phyloP scores from a whole-genome alignment of 2,888 invertebrate genomes.

The Hemistola chrysoprasaria region DNA sequence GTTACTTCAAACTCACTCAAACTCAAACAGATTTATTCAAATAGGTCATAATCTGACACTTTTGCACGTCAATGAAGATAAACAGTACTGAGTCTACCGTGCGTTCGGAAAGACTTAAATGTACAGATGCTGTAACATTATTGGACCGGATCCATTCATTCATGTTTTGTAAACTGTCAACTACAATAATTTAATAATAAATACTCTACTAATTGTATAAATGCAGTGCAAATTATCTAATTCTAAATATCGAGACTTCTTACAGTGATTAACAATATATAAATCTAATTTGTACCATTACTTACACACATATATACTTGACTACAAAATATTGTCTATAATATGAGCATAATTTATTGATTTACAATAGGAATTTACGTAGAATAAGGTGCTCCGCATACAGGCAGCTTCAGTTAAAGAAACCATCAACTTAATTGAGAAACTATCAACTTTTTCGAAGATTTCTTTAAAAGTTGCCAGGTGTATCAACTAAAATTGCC shows the following conservation, averaged over 20 bases:
- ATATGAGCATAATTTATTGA: conserved; percentile 50
- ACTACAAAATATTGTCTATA: conserved; percentile 65
- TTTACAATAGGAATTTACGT: conserved; percentile 24
- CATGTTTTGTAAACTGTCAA: conserved; percentile 14
- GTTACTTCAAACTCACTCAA: too few species aligned
- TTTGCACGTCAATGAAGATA: too few species aligned
- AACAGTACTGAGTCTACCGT: too few species aligned
- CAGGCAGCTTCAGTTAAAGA: too few species aligned
- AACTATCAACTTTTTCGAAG: too few species aligned
- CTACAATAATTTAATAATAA: conserved; percentile 3
- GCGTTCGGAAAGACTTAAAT: too few species aligned
- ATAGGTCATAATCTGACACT: too few species aligned
- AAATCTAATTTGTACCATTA: conserved; percentile 72
- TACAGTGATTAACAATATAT: conserved; percentile 9
- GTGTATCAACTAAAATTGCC: too few species aligned
- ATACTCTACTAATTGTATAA: conserved; percentile 11
- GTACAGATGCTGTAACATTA: background rate
- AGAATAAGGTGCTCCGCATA: too few species aligned
- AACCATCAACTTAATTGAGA: too few species aligned
- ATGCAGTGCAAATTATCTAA: conserved; percentile 18
- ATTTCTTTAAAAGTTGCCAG: too few species aligned
- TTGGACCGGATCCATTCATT: background rate
- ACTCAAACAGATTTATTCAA: too few species aligned
- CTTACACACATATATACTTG: conserved; percentile 47
- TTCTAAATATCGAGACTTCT: conserved; percentile 14